Percentiles rank a stretch among this genome's conserved stretches.
These are phyloP conservation scores for Nothoprocta perdicaria DNA, from an alignment of 2,113 vertebrate species.

Conservation along the genomic window DNA sequence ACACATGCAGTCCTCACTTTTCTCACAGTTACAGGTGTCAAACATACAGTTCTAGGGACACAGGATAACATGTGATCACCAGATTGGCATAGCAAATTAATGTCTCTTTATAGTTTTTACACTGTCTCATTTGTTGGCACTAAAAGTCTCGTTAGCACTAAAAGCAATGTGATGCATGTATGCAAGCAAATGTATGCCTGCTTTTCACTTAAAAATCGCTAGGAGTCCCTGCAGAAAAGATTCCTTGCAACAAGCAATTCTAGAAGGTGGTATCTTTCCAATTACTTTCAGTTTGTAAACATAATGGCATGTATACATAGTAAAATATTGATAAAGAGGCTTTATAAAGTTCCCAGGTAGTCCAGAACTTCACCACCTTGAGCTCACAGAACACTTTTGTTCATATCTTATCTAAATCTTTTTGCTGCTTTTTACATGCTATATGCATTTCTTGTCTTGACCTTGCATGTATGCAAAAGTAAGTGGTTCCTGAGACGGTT, in stretches of 20 bases:
- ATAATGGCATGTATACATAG: neutral
- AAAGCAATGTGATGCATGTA: neutral
- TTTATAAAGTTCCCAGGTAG: neutral
- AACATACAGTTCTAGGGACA: conserved; percentile 89
- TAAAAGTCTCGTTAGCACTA: neutral
- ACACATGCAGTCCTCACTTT: conserved; percentile 90
- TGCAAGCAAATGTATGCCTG: neutral
- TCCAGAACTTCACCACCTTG: neutral
- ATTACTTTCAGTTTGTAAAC: neutral
- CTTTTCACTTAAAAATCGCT: neutral
- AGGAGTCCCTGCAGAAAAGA: neutral
- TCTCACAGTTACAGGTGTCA: conserved; percentile 92
- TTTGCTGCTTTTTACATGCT: neutral
- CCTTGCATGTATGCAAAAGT: neutral
- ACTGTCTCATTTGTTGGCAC: neutral
- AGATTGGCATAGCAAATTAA: neutral
- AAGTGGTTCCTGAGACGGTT: neutral
- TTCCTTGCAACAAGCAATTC: neutral
- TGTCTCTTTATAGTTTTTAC: neutral
- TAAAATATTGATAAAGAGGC: neutral
- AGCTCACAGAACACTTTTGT: neutral
- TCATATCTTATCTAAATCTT: neutral
- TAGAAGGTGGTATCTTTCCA: neutral
- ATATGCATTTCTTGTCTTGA: neutral
- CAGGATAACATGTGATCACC: neutral